Base-by-base conservation (phyloP, 1,140 invertebrate genomes). In the Macrobrachium nipponense region DNA sequence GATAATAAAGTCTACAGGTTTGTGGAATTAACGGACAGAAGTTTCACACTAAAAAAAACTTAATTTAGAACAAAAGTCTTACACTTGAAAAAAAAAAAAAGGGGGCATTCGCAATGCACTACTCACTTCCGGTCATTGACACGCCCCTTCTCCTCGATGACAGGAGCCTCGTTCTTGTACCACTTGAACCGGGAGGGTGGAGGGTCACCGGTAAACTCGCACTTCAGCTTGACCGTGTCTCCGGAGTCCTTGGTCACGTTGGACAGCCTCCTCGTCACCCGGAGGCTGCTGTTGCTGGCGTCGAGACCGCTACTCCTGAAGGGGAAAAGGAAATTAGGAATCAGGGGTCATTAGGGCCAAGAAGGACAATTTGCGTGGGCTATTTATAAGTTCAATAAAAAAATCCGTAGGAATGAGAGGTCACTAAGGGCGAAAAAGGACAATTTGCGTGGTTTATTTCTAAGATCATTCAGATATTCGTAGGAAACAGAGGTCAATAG, bases 201-300 rank as follows among this genome's bases (percentile, higher is more conserved):
- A 62, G 94, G 94, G 36, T 92, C 91, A n/a, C 94, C 93, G 61
- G 92, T 92, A 12, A 95, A 94, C 89, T 95, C 94, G 90, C 95
- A 96, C 62, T 92, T 90, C 87, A 96, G 91, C 82, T 93, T 92
- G 5, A 94, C 93, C 4, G 91, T 91, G 43, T 94, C 93, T 5
- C 94, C 95, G 15, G 92, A 91, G 86, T 94, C 93, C 87, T 93
- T 93, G 5, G 94, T 95, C 18, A 94, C 88, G 89, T 96, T 96
- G 20, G 90, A 91, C 88, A 95, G 89, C 15, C 91, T 90, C 20
- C 90, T 84, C 51, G 90, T 78, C 70, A 91, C 90, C 12, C 89
- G 89, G n/a, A 91, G 88, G 79, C 59, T 73, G 85, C 85, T 87
- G 85, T 43, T 81, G 62, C 51, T 87, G 68, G 23, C 58, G 43